Evolutionary conservation across 2,888 invertebrate species (phyloP).

Genomic region (Drosophila mettleri): DNA sequence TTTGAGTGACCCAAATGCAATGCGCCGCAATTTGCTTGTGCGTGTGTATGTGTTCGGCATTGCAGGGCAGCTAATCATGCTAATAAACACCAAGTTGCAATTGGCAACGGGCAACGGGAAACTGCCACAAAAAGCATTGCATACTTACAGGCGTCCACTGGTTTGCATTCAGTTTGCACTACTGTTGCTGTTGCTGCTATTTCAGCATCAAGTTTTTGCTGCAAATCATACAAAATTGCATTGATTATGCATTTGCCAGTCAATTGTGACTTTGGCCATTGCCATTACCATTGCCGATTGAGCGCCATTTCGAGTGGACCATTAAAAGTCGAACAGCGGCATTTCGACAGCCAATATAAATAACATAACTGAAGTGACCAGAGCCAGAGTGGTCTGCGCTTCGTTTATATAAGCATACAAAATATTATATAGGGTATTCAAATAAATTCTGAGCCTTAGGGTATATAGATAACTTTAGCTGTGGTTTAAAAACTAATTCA

Average conservation of each 20-base stretch:
- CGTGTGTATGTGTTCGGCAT: constrained; percentile 18
- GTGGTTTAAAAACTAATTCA: too few species aligned
- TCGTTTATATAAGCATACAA: too few species aligned
- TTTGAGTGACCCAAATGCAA: constrained; percentile 66
- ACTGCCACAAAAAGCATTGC: constrained; percentile 64
- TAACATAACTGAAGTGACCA: not conserved
- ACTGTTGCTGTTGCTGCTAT: not conserved
- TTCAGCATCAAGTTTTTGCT: constrained; percentile 14
- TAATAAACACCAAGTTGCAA: constrained; percentile 74
- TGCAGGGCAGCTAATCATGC: constrained; percentile 72
- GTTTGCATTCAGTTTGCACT: constrained; percentile 43
- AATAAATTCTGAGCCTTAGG: too few species aligned
- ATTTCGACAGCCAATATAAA: not conserved
- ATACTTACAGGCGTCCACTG: constrained; percentile 54
- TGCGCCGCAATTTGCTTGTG: constrained; percentile 65
- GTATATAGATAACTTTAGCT: too few species aligned
- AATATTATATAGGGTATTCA: too few species aligned
- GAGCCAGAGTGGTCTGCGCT: too few species aligned
- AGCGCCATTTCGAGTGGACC: constrained; percentile 53
- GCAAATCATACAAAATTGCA: constrained; percentile 73
- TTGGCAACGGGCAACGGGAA: constrained; percentile 35
- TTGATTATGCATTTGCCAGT: constrained; percentile 79
- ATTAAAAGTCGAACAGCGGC: constrained; percentile 40
- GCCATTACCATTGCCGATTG: constrained; percentile 52
- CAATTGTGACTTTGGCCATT: constrained; percentile 65